phyloP scores from a whole-genome alignment of 2,888 invertebrate species.

The Lycia hirtaria region DNA sequence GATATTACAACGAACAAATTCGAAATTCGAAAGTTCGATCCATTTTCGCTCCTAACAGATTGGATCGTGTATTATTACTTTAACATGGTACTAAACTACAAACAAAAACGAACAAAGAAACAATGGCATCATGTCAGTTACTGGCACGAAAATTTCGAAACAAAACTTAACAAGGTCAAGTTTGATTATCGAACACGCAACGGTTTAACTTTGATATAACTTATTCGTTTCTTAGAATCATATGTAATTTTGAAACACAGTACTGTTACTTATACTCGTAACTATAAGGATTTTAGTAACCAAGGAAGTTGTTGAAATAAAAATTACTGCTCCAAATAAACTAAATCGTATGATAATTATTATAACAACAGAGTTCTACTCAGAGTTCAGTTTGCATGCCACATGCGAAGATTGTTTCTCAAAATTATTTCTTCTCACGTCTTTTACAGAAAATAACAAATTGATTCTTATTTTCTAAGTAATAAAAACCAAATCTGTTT shows the following conservation, averaged over 20 bases:
- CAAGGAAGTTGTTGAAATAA: not conserved
- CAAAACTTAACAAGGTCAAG: constrained; percentile 18
- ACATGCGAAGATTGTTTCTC: constrained; percentile 21
- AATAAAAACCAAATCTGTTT: not conserved
- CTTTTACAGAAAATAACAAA: constrained; percentile 9
- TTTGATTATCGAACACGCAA: constrained; percentile 21
- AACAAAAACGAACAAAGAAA: constrained; percentile 7
- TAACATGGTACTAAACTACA: not conserved
- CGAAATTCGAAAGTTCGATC: too few relatives aligned
- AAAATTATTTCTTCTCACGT: constrained; percentile 1
- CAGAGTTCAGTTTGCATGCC: constrained; percentile 22
- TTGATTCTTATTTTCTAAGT: constrained; percentile 9
- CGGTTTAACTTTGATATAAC: constrained; percentile 4
- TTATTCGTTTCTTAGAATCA: not conserved
- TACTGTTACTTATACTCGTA: not conserved
- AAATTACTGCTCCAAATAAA: not conserved
- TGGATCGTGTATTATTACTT: too few relatives aligned
- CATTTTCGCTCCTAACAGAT: too few relatives aligned
- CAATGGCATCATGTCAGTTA: constrained; percentile 5
- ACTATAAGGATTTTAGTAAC: not conserved
- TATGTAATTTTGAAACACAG: not conserved
- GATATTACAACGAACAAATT: too few relatives aligned
- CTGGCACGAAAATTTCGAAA: constrained; percentile 13
- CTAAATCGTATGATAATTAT: constrained; percentile 1
- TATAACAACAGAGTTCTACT: constrained; percentile 12